Conservation (phyloP, 2,113 vertebrate species). For the Seriola aureovittata region DNA sequence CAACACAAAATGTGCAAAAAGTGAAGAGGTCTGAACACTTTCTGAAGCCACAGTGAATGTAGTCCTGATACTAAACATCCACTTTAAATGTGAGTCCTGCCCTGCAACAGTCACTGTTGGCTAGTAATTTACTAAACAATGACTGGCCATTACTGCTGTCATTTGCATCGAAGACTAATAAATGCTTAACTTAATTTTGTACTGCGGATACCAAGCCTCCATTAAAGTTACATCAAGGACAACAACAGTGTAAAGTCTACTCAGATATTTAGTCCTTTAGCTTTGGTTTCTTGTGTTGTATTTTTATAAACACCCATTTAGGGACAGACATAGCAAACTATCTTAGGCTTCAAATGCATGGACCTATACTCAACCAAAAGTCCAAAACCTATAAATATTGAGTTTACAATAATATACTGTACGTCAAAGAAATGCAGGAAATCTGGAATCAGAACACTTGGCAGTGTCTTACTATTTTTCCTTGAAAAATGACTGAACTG, state of each 20-base stretch:
- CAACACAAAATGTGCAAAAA: background rate
- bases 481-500: too few relatives aligned
- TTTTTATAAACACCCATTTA: too few relatives aligned
- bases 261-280: background rate
- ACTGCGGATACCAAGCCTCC: background rate
- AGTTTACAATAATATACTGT: too few relatives aligned
- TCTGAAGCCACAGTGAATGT: background rate
- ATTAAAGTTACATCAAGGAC: slow-evolving; percentile 5
- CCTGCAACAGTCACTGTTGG: background rate
- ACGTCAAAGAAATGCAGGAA: too few relatives aligned
- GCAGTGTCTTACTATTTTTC: too few relatives aligned
- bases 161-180: slow-evolving; percentile 8
- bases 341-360: too few relatives aligned
- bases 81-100: background rate
- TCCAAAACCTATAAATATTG: too few relatives aligned
- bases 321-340: too few relatives aligned
- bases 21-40: background rate
- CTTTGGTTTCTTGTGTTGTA: too few relatives aligned
- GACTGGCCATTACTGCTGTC: slow-evolving; percentile 25
- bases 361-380: too few relatives aligned
- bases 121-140: slow-evolving; percentile 3
- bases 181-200: slow-evolving; percentile 37
- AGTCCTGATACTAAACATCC: background rate
- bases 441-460: too few relatives aligned
- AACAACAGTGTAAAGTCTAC: background rate